These are phyloP conservation scores for Neoaliturus tenellus DNA, from an alignment of 2,888 invertebrate species.

Conservation along the genomic window DNA sequence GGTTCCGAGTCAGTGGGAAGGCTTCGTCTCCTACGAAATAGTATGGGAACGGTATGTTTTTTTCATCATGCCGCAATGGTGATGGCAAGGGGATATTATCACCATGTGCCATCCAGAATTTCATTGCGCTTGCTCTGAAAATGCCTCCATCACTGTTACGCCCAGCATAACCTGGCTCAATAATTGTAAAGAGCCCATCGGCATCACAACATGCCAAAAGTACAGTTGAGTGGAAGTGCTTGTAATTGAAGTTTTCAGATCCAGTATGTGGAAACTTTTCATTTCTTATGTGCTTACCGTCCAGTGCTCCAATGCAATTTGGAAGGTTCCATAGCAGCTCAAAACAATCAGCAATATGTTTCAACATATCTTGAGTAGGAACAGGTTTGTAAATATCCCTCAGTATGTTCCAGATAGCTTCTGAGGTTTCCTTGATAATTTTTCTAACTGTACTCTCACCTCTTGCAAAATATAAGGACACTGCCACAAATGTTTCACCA, in stretches of 20 bases:
- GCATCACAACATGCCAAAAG: too few species aligned
- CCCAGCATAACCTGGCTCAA: constrained; percentile 68
- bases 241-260: too few species aligned
- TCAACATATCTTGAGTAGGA: too few species aligned
- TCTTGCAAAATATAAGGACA: constrained; percentile 36
- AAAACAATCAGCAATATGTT: too few species aligned
- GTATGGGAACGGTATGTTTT: constrained; percentile 60
- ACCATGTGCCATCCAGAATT: constrained; percentile 59
- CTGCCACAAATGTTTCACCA: too few species aligned
- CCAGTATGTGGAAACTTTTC: too few species aligned
- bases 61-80: constrained; percentile 57
- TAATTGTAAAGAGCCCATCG: too few species aligned
- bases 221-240: too few species aligned
- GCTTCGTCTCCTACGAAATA: constrained; percentile 63
- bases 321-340: too few species aligned
- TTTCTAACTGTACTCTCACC: constrained; percentile 41
- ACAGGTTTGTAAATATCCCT: too few species aligned
- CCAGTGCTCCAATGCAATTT: too few species aligned
- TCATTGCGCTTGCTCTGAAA: constrained; percentile 64
- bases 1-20: constrained; percentile 65
- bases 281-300: too few species aligned
- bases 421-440: constrained; percentile 31
- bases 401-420: constrained; percentile 55
- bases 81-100: constrained; percentile 60
- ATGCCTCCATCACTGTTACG: constrained; percentile 69